Conservation (phyloP, 2,113 vertebrate genomes). For the Callorhinus ursinus region DNA sequence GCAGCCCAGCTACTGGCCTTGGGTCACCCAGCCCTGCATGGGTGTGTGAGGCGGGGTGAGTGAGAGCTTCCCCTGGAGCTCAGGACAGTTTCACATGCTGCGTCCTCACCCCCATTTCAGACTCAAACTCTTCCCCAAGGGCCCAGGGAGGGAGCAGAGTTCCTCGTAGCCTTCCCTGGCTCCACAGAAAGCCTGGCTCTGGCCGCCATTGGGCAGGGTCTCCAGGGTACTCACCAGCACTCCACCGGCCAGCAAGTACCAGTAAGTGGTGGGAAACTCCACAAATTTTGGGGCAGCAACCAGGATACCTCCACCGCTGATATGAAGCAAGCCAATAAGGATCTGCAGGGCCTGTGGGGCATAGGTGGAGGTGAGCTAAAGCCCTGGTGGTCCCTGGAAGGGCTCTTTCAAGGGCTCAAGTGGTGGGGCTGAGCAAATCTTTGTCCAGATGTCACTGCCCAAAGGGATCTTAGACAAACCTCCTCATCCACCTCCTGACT, state of each 20-base stretch:
- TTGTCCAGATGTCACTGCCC: neutral
- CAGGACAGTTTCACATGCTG: neutral
- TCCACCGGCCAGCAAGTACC: neutral
- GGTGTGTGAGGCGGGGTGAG: too few relatives aligned
- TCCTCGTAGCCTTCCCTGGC: too few relatives aligned
- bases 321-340: neutral
- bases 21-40: neutral
- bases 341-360: neutral
- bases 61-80: neutral
- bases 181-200: neutral
- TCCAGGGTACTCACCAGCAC: neutral
- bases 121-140: neutral
- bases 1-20: neutral
- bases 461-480: neutral
- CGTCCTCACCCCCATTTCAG: neutral
- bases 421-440: neutral
- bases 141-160: too few relatives aligned
- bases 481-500: neutral
- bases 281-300: neutral
- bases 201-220: neutral
- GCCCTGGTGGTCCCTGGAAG: fast-evolving
- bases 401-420: neutral
- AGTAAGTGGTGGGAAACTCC: neutral
- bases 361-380: neutral
- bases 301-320: neutral